phyloP scores from a whole-genome alignment of 2,797 vertebrate species.

The Pseudomugil gertrudae region DNA sequence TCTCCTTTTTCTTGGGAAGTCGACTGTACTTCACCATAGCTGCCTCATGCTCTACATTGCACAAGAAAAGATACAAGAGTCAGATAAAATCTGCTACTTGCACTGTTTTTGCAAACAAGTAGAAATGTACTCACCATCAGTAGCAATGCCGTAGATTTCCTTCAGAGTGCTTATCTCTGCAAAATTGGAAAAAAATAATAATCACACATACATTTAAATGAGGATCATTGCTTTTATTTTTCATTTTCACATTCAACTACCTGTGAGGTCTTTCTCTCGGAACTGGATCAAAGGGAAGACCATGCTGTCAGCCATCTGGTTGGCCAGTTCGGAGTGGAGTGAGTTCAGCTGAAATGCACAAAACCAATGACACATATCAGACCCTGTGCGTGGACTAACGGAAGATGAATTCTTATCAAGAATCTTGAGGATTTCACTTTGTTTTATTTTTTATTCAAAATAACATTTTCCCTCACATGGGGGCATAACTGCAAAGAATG shows the following conservation, averaged over 20 bases:
- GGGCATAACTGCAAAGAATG: conserved; percentile 31
- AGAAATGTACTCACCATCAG: conserved; percentile 84
- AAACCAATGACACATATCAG: conserved; percentile 38
- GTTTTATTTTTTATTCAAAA: background rate
- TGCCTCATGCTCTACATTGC: conserved; percentile 89
- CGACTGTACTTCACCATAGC: conserved; percentile 98
- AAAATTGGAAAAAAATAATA: conserved; percentile 46
- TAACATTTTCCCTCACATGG: conserved; percentile 34
- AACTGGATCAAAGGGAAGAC: conserved; percentile 96
- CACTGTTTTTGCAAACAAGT: background rate
- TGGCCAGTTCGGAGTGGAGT: conserved; percentile 92
- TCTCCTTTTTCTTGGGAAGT: conserved; percentile 95
- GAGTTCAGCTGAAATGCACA: conserved; percentile 88
- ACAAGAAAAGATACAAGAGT: conserved; percentile 5
- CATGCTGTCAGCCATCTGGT: conserved; percentile 95
- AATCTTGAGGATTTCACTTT: conserved; percentile 48
- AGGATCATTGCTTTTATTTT: background rate
- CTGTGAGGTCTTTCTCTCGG: conserved; percentile 97
- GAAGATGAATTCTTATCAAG: conserved; percentile 34
- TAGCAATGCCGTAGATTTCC: conserved; percentile 95
- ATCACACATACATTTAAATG: background rate
- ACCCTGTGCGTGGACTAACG: conserved; percentile 29
- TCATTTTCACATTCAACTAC: conserved; percentile 66
- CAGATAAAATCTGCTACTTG: background rate
- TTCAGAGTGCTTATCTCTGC: conserved; percentile 97